Conservation (phyloP, 2,888 invertebrate genomes). For the Drosophila leonis region DNA sequence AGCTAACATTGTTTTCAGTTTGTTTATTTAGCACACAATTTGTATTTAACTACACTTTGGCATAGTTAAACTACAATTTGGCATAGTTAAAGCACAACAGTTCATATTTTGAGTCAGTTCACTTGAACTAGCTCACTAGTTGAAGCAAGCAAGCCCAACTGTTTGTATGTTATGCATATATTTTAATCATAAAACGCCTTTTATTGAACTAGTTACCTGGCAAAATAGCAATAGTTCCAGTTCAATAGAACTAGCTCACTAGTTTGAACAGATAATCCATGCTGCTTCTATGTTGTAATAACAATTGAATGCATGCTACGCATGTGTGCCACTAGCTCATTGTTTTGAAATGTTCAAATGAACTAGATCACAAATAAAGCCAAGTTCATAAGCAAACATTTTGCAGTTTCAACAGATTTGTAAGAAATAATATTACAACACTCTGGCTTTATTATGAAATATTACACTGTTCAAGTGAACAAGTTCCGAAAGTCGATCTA, state of each 20-base stretch:
- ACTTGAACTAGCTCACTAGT: conserved; percentile 1
- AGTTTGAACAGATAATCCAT: too few species aligned
- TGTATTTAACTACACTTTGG: not conserved
- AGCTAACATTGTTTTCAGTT: not conserved
- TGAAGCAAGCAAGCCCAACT: not conserved
- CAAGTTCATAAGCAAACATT: not conserved
- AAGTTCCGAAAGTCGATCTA: too few species aligned
- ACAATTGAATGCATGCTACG: not conserved
- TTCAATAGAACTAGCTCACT: not conserved
- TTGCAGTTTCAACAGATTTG: not conserved
- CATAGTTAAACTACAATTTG: not conserved
- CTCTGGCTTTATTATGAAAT: too few species aligned
- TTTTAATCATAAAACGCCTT: too few species aligned
- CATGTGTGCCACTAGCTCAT: not conserved
- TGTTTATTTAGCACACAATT: not conserved
- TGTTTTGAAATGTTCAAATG: not conserved
- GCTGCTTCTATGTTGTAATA: not conserved
- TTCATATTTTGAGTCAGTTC: not conserved
- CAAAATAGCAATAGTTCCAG: not conserved
- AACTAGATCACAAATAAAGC: not conserved
- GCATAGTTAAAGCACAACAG: not conserved
- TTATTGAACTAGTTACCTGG: too few species aligned
- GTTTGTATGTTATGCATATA: too few species aligned
- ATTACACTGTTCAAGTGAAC: too few species aligned
- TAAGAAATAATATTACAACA: too few species aligned